Evolutionary conservation across 2,888 invertebrate species (phyloP).

Genomic region (Stenichneumon culpator): DNA sequence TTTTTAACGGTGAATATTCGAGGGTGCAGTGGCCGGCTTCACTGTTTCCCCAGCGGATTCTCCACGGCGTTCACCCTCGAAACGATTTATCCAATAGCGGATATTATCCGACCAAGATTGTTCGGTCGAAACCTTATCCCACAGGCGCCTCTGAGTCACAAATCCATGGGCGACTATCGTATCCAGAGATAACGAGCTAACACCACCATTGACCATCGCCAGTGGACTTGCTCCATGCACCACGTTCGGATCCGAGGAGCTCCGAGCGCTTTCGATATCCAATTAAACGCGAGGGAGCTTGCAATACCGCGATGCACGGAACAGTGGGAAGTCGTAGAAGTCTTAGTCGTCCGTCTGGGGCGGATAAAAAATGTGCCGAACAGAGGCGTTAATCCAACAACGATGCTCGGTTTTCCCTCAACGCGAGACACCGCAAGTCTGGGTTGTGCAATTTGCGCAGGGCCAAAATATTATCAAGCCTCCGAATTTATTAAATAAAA

Average conservation of each 20-base stretch:
- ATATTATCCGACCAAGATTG: background rate
- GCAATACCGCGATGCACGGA: background rate
- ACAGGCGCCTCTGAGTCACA: background rate
- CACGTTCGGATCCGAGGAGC: background rate
- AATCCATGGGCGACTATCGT: background rate
- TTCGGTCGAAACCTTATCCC: background rate
- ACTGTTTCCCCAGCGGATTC: background rate
- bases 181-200: background rate
- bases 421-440: background rate
- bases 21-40: background rate
- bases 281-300: background rate
- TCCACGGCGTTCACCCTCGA: background rate
- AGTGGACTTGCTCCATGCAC: background rate
- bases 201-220: background rate
- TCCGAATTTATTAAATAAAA: too few species aligned
- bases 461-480: too few species aligned
- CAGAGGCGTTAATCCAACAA: background rate
- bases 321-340: background rate
- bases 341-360: background rate
- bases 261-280: constrained; percentile 6
- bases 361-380: background rate
- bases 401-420: background rate
- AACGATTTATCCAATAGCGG: background rate
- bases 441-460: background rate
- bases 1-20: too few species aligned